Base-by-base conservation (phyloP, 2,888 invertebrate species). In the Hetaerina titia region DNA sequence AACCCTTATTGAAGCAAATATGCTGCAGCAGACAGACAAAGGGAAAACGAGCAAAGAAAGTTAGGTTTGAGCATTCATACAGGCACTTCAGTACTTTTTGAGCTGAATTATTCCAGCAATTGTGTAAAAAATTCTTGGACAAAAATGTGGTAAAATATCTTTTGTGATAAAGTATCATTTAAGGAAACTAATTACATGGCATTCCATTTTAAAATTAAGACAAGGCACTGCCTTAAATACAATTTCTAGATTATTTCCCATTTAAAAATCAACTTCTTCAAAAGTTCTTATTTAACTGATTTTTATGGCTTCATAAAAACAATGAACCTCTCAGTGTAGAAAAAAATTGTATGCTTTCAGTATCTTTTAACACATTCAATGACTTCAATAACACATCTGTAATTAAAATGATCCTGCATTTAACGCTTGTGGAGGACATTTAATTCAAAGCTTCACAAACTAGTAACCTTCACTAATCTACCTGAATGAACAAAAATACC, bases 41-140 rank as follows among this genome's bases (percentile, higher is more conserved):
- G 31, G 81, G 31, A 31, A n/a, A 5, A 69, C 22, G 81, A 81
- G 81, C 81, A 81, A 81, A 81, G 81, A 90, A 92, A 92, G 92
- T 69, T 57, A 92, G 64, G 64, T 92, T 45, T 92, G 92, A 92
- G 92, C 92, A 92, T 92, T 92, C 56, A 69, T 92, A 45, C 69
- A 92, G 92, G 92, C 92, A 92, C 92, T 92, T 90, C 63, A 90
- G 90, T 90, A 90, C 90, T 90, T 90, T 92, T 92, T 92, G 45
- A 69, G 92, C 92, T 92, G 92, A 92, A 74, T 60, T n/a, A 74
- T 19, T 92, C 81, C 92, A 92, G 92, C 92, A 64, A 64, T 92
- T 69, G 92, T 92, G 69, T 92, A 92, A 69, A 92, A 90, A 69
- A 92, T 92, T 92, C 90, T 64, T 69, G 92, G 92, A 92, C 92